Conservation (phyloP, 2,888 invertebrate species). For the Meloe dianella region DNA sequence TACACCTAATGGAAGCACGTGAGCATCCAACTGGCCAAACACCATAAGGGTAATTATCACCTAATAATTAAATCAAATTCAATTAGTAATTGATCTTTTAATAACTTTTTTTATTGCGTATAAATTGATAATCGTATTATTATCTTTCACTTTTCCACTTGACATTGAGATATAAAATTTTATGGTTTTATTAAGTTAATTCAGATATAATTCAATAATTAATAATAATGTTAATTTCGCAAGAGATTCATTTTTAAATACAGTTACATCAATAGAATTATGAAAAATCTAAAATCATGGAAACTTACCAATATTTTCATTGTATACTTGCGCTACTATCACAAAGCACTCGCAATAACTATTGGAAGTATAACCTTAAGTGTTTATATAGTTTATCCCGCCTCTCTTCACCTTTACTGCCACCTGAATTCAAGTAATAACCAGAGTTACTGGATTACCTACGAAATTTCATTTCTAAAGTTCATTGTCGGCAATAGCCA, state of each 20-base stretch:
- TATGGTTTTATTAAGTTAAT: constrained; percentile 11
- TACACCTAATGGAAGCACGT: constrained; percentile 54
- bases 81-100: not conserved
- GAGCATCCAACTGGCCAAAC: constrained; percentile 23
- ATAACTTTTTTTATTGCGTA: not conserved
- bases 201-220: not conserved
- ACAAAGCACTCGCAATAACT: constrained; percentile 44
- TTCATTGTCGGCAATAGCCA: constrained; percentile 15
- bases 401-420: constrained; percentile 18
- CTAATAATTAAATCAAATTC: not conserved
- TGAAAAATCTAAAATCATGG: not conserved
- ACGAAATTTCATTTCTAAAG: constrained; percentile 14
- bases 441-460: not conserved
- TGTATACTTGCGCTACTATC: constrained; percentile 35
- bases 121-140: not conserved
- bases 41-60: constrained; percentile 14
- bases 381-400: constrained; percentile 40
- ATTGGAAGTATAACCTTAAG: constrained; percentile 39
- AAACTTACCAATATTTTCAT: constrained; percentile 45
- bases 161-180: constrained; percentile 10
- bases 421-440: constrained; percentile 14
- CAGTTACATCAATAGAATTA: not conserved
- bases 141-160: constrained; percentile 11
- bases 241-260: not conserved
- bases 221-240: not conserved